A percentile compares a stretch with the other conserved stretches of the same genome.
Conservation (phyloP, 2,113 vertebrate genomes). For the Enhydra lutris region DNA sequence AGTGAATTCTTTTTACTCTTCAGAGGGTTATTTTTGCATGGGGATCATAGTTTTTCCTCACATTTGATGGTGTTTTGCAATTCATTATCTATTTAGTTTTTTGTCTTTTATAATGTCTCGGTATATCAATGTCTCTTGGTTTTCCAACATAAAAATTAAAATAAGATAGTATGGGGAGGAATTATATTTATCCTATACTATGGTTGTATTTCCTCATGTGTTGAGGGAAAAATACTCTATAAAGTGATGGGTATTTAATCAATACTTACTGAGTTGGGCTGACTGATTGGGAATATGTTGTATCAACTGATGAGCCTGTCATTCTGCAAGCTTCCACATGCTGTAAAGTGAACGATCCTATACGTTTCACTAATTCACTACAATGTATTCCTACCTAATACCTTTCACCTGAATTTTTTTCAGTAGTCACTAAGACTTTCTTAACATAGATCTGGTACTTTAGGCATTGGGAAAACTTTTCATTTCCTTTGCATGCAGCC, state of each 20-base stretch:
- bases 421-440: background rate
- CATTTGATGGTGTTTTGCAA: constrained; percentile 9
- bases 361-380: background rate
- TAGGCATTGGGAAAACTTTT: background rate
- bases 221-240: background rate
- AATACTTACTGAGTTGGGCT: background rate
- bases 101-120: background rate
- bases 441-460: constrained; percentile 1
- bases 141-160: background rate
- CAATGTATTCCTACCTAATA: background rate
- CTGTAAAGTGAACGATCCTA: background rate
- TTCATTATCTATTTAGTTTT: background rate
- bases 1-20: constrained; percentile 35
- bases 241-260: background rate
- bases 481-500: background rate
- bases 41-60: background rate
- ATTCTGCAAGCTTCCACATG: background rate
- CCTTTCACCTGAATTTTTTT: constrained; percentile 11
- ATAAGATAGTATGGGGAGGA: background rate
- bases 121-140: background rate
- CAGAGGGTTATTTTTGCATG: background rate
- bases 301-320: background rate
- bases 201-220: background rate
- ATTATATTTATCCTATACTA: background rate
- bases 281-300: background rate